Base-by-base conservation (phyloP, 2,113 vertebrate species). In the Anas platyrhynchos region DNA sequence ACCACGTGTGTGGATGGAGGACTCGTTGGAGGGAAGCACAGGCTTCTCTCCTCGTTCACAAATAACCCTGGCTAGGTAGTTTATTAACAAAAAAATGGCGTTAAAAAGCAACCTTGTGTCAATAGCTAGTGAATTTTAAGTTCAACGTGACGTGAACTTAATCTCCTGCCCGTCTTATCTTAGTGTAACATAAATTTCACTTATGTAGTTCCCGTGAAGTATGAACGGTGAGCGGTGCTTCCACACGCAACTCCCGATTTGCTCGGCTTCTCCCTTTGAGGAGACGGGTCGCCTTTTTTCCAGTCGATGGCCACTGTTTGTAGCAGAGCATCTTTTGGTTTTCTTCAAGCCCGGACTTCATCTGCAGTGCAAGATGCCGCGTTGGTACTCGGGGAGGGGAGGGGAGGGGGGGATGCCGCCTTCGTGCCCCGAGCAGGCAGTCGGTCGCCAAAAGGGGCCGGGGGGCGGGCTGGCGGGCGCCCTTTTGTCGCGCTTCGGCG, bases 381-480 rank as follows among this genome's bases (percentile, higher is more conserved):
- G 3, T 10, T 5, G 29, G 21, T 26, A 9, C n/a, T 50, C 65
- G 3, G 63, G 69, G 81, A 21, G 88, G 84, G 69, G 81, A 21
- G 88, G 84, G 63, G 41, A 66, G 83, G 83, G 3, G 63, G 12
- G 66, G 81, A 20, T 79, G 3, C n/a, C 32, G 59, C 14, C 69
- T 21, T 43, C 56, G 74, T 75, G 13, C 34, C 55, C 63, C 20
- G 54, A 34, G 11, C 25, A 52, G 50, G 22, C 22, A 52, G 12
- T 52, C 23, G 23, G 0, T 16, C 31, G 0, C 3, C n/a, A 4
- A 8, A 3, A 16, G 16, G 10, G 1, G 48, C 7, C 21, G 50
- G 56, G 22, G 5, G 36, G 3, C 46, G 4, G 36, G 3, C 48
- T 17, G 1, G 3, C 48, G 20, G 1, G 10, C n/a, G 6, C 27